Evolutionary conservation across 2,797 vertebrate species (phyloP), one percentile per base, ranked within the genome.

Genomic region (Arrhamphus sclerolepis): DNA sequence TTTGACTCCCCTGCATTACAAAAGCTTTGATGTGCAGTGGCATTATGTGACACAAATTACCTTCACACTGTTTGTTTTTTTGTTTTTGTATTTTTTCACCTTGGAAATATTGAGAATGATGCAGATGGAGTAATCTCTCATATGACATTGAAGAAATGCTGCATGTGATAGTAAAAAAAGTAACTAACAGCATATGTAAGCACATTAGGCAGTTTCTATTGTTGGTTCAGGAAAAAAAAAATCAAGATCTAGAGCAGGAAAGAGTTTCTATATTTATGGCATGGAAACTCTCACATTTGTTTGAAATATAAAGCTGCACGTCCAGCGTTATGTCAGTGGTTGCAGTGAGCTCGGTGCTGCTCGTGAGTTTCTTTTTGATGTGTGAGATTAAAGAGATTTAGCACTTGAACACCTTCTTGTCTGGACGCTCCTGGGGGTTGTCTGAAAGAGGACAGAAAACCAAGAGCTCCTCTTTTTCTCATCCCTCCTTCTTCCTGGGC

Each of bases 331-430:
- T 77, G 84, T 81, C 48, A 76, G 61, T 48, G 48, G 74, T 65
- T 77, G 11, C 69, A 78, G 83, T 80, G 64, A 67, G 65, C 77
- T 75, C 76, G 79, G 79, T 77, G 75, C 81, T 83, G 53, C 66
- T 74, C 83, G 78, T 76, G 72, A 86, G 79, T 65, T 80, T 79
- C 73, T 83, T 89, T 85, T 85, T 89, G 83, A 86, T 87, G 83
- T 86, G 78, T 56, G 72, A 83, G 87, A 90, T 91, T 89, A 88
- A 89, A 90, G 79, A 76, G 83, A 83, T 90, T 89, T 85, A 83
- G 80, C 56, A 80, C 78, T 80, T 77, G 78, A 87, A 84, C 81
- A 84, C 75, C 48, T 81, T 78, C 72, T 78, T 21, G 61, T 79
- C 73, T 82, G 78, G 80, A 79, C 57, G 28, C 72, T 82, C 70